Conservation (phyloP, 2,797 vertebrate genomes). For the Fistularia commersonii region DNA sequence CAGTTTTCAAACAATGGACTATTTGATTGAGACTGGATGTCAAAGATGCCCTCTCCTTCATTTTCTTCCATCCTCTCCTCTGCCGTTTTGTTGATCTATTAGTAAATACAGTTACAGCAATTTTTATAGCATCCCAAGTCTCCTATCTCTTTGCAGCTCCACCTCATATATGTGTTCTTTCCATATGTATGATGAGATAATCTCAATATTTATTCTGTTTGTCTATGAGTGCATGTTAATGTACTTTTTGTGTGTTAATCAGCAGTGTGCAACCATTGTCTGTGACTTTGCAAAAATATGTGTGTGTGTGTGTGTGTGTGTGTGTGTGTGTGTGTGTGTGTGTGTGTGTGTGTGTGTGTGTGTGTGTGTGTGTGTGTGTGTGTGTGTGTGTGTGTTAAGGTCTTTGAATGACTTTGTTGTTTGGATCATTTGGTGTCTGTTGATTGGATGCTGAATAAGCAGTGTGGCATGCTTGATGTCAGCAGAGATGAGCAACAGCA, state of each 20-base stretch:
- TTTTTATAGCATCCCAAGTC: too few species aligned
- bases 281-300: constrained; percentile 34
- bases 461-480: constrained; percentile 17
- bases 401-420: constrained; percentile 32
- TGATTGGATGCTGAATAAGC: constrained; percentile 49
- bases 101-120: too few species aligned
- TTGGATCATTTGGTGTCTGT: constrained; percentile 41
- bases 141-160: background rate
- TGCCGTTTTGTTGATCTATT: background rate
- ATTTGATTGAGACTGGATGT: constrained; percentile 13
- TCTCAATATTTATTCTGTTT: constrained; percentile 12
- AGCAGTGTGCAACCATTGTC: background rate
- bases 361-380: constrained; percentile 2
- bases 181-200: background rate
- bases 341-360: constrained; percentile 1
- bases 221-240: background rate
- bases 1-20: constrained; percentile 55
- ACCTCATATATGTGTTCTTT: background rate
- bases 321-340: constrained; percentile 3
- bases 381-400: constrained; percentile 1
- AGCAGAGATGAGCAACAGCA: constrained; percentile 12
- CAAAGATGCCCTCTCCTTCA: constrained; percentile 2
- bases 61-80: constrained; percentile 7
- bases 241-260: background rate
- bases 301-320: constrained; percentile 2